Evolutionary conservation across 2,888 invertebrate genomes (phyloP).

Genomic region (Tipula confusa): DNA sequence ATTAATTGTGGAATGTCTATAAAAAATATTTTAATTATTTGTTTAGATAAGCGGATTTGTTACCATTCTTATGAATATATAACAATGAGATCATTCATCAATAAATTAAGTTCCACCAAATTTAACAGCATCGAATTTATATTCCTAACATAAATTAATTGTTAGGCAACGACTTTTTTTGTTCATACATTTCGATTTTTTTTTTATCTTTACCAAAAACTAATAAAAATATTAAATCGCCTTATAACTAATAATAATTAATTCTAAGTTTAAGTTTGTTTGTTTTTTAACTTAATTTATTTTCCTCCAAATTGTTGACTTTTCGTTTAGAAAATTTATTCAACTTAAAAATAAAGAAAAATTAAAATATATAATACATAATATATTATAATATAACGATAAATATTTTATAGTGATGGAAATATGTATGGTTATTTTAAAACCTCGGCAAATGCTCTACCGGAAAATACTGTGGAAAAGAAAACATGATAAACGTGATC

Average conservation of each 20-base stretch:
- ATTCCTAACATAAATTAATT: neutral
- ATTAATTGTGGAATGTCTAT: neutral
- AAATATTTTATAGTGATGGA: neutral
- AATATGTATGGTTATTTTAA: neutral
- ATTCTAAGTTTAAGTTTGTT: neutral
- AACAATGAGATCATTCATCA: neutral
- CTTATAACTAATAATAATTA: slow-evolving; percentile 25
- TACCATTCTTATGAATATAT: neutral
- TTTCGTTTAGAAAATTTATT: neutral
- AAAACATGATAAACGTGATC: too few relatives aligned
- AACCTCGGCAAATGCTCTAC: neutral
- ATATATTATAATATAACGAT: neutral
- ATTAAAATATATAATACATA: neutral
- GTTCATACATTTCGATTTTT: neutral
- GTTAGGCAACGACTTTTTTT: neutral
- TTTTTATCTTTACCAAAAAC: neutral
- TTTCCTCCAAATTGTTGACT: neutral
- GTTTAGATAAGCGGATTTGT: neutral
- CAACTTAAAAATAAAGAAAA: neutral
- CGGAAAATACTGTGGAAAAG: too few relatives aligned
- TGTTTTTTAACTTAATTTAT: neutral
- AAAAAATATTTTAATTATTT: neutral
- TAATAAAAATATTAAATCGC: slow-evolving; percentile 4
- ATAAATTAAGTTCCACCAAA: neutral
- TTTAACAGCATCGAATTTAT: neutral